A percentile compares a stretch with the other conserved stretches of the same genome.
These are phyloP conservation scores for Plectus sambesii DNA, from an alignment of 1,140 invertebrate species.

Conservation along the genomic window DNA sequence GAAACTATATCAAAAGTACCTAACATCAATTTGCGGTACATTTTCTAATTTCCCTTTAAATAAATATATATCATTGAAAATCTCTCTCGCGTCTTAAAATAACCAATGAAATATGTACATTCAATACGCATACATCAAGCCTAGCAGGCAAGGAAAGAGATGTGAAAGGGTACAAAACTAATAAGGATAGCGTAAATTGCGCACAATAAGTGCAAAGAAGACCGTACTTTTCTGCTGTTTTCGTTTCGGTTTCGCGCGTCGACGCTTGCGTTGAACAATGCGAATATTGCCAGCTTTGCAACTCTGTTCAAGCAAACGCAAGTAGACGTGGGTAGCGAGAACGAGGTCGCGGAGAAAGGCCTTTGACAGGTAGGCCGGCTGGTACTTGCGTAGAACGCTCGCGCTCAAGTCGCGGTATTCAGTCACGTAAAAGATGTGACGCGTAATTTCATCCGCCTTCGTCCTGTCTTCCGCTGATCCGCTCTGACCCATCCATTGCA, in stretches of 20 bases:
- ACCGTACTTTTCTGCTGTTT: conserved; percentile 1
- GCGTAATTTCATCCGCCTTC: too few species aligned
- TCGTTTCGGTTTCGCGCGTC: background rate
- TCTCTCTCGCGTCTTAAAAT: too few species aligned
- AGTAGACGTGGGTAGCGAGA: conserved; percentile 75
- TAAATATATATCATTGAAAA: too few species aligned
- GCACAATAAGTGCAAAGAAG: too few species aligned
- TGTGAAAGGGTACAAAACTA: too few species aligned
- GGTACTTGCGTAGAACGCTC: conserved; percentile 64
- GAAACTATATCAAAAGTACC: too few species aligned
- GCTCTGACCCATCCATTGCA: too few species aligned
- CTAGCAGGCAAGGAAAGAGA: background rate
- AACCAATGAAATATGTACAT: background rate
- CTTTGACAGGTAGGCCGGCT: conserved; percentile 74
- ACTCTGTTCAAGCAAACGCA: conserved; percentile 77
- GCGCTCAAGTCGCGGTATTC: conserved; percentile 85
- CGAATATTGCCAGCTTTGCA: conserved; percentile 57
- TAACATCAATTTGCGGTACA: too few species aligned
- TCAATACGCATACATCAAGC: conserved; percentile 1
- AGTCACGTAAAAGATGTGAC: conserved; percentile 79
- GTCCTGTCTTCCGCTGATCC: too few species aligned
- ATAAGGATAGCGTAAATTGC: too few species aligned
- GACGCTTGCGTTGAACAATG: conserved; percentile 51
- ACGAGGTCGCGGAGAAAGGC: conserved; percentile 72
- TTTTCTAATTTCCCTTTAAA: too few species aligned